Evolutionary conservation across 2,113 vertebrate species (phyloP).

Genomic region (Coreoperca whiteheadi): DNA sequence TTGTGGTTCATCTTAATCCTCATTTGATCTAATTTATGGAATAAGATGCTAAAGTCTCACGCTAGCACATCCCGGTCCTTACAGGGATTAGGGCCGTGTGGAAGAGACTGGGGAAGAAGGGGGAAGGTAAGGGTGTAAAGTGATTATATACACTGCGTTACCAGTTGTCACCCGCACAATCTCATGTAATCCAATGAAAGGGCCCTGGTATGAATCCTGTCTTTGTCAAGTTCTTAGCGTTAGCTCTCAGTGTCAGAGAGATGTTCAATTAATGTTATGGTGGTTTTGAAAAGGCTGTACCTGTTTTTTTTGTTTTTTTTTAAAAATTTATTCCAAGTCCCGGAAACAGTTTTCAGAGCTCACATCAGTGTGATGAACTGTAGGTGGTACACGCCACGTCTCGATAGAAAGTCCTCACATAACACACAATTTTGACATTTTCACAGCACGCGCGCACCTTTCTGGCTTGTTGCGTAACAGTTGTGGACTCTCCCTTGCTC

Average conservation of each 20-base stretch:
- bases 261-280: too few species aligned
- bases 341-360: too few species aligned
- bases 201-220: neutral
- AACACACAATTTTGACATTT: too few species aligned
- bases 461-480: too few species aligned
- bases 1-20: constrained; percentile 74
- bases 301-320: too few species aligned
- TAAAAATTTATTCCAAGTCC: too few species aligned
- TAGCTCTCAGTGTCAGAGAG: neutral
- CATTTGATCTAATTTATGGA: constrained; percentile 61
- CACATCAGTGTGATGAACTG: too few species aligned
- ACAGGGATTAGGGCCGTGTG: neutral
- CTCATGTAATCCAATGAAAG: neutral
- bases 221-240: neutral
- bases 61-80: constrained; percentile 49
- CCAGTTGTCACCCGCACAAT: neutral
- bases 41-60: constrained; percentile 59
- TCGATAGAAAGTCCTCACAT: too few species aligned
- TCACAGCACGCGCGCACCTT: too few species aligned
- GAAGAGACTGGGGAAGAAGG: neutral
- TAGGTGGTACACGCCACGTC: too few species aligned
- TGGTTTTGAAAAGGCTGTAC: neutral
- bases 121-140: neutral
- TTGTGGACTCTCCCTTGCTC: too few species aligned
- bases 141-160: neutral